A percentile compares a stretch with the other conserved stretches of the same genome.
phyloP scores from a whole-genome alignment of 2,797 vertebrate genomes.

The Intellagama lesueurii region DNA sequence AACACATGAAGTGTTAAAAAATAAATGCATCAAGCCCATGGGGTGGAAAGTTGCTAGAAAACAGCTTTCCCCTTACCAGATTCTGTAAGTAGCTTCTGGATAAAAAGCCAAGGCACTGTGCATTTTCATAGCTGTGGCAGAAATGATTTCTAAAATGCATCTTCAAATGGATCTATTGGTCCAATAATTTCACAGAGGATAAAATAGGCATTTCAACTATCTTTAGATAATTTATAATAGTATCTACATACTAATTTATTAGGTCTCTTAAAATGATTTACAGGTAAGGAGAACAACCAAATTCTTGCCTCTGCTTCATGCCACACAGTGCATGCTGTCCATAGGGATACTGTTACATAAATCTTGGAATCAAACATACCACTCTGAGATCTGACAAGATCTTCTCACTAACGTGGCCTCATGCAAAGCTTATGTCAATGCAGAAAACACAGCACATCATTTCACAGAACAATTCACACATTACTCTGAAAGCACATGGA shows the following conservation, averaged over 20 bases:
- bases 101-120: slow-evolving; percentile 1
- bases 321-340: too few relatives aligned
- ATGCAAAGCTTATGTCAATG: neutral
- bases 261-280: fast-evolving
- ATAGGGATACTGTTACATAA: neutral
- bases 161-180: neutral
- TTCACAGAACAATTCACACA: neutral
- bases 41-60: neutral
- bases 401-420: neutral
- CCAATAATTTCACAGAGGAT: neutral
- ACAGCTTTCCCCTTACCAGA: slow-evolving; percentile 21
- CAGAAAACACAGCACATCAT: neutral
- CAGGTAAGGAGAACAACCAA: fast-evolving
- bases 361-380: neutral
- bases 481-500: neutral
- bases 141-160: neutral
- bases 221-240: neutral
- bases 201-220: neutral
- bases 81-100: neutral
- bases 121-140: neutral
- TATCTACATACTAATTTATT: neutral
- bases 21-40: neutral
- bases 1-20: slow-evolving; percentile 18
- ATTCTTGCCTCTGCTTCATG: neutral
- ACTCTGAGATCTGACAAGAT: neutral